These are phyloP conservation scores for Cyclophora albipunctata DNA, from an alignment of 2,888 invertebrate genomes.

Conservation along the genomic window DNA sequence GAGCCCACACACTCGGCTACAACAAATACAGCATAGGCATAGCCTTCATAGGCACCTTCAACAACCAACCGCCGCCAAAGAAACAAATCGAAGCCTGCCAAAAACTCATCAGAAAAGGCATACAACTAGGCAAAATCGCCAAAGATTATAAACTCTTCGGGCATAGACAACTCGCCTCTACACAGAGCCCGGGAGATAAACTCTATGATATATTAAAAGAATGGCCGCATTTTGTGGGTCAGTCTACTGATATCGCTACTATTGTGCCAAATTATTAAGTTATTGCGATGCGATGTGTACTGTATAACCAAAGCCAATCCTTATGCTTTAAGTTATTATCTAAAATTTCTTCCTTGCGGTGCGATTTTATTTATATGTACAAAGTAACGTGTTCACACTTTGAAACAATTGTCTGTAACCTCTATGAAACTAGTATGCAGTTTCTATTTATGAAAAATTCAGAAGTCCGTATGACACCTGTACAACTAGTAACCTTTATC, in stretches of 20 bases:
- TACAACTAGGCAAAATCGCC: conserved; percentile 75
- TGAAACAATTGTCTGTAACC: too few species aligned
- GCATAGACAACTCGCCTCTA: conserved; percentile 79
- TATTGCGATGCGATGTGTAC: not conserved
- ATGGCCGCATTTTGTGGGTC: conserved; percentile 80
- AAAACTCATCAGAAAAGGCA: conserved; percentile 77
- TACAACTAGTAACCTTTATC: too few species aligned
- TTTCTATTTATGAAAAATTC: too few species aligned
- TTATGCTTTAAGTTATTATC: too few species aligned
- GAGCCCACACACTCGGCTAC: conserved; percentile 81
- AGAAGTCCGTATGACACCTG: too few species aligned
- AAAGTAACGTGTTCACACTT: too few species aligned
- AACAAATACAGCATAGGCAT: conserved; percentile 81
- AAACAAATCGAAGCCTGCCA: conserved; percentile 77
- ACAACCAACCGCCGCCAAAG: conserved; percentile 59
- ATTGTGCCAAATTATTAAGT: conserved; percentile 41
- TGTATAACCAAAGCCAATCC: too few species aligned
- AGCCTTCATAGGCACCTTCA: conserved; percentile 84
- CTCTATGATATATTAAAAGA: conserved; percentile 78
- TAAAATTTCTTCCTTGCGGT: too few species aligned
- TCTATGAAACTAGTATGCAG: too few species aligned
- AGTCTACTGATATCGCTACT: conserved; percentile 33
- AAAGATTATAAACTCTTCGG: conserved; percentile 80
- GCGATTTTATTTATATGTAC: too few species aligned
- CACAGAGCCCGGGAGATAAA: conserved; percentile 80